These are phyloP conservation scores for Acleris cristana DNA, from an alignment of 2,888 invertebrate species.

Conservation along the genomic window DNA sequence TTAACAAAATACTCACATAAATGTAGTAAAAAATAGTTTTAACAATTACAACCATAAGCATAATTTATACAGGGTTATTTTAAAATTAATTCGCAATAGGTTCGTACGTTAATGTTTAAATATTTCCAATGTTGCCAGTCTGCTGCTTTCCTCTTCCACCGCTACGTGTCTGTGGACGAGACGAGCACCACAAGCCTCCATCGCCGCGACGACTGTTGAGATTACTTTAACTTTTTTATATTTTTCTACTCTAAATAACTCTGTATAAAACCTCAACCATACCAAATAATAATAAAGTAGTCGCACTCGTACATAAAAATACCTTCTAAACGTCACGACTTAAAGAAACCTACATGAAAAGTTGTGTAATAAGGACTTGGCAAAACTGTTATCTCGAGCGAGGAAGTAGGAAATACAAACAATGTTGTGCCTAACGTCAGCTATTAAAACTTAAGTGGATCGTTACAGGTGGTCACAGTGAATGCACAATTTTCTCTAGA, in stretches of 20 bases:
- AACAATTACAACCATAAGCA: constrained; percentile 76
- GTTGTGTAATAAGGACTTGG: constrained; percentile 46
- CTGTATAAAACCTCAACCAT: constrained; percentile 80
- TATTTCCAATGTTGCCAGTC: constrained; percentile 38
- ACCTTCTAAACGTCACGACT: constrained; percentile 24
- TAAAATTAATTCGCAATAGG: constrained; percentile 59
- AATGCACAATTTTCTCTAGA: constrained; percentile 9
- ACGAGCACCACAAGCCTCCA: not conserved
- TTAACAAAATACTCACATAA: constrained; percentile 78
- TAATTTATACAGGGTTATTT: constrained; percentile 83
- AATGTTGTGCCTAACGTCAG: constrained; percentile 41
- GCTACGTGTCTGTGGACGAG: not conserved
- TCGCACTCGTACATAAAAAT: constrained; percentile 34
- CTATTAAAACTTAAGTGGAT: constrained; percentile 29
- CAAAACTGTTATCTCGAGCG: constrained; percentile 31
- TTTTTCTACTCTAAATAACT: constrained; percentile 65
- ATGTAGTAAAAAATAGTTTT: constrained; percentile 70
- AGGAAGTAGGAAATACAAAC: constrained; percentile 32
- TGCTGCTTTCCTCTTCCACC: constrained; percentile 1
- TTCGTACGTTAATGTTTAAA: constrained; percentile 38
- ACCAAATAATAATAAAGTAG: constrained; percentile 67
- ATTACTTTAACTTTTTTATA: constrained; percentile 41
- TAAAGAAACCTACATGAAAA: constrained; percentile 47
- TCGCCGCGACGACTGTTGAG: constrained; percentile 18
- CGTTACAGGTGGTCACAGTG: constrained; percentile 10